These are phyloP conservation scores for Diaprepes abbreviatus DNA, from an alignment of 2,888 invertebrate species.

Conservation along the genomic window DNA sequence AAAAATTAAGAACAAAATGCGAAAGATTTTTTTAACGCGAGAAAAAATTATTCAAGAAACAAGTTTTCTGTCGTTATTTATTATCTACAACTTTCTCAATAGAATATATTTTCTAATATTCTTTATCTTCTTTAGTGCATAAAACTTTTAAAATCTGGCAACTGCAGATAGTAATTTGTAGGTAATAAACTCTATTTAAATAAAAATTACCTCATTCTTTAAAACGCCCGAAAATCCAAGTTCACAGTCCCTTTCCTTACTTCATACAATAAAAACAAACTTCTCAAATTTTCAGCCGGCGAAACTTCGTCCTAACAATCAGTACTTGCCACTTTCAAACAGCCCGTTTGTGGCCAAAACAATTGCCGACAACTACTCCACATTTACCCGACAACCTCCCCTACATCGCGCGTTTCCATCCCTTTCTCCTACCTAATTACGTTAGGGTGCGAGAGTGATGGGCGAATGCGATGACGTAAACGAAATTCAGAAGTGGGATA, in stretches of 20 bases:
- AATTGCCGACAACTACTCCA: conserved; percentile 58
- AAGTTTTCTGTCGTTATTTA: too few species aligned
- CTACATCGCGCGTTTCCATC: background rate
- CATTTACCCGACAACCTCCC: conserved; percentile 11
- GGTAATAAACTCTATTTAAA: background rate
- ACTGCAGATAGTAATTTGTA: too few species aligned
- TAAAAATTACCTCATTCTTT: conserved; percentile 2
- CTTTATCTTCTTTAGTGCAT: too few species aligned
- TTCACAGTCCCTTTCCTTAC: conserved; percentile 18
- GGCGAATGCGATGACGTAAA: background rate
- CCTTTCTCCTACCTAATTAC: background rate
- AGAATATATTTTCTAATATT: too few species aligned
- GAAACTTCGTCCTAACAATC: conserved; percentile 55
- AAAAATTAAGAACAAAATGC: too few species aligned
- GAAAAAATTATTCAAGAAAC: too few species aligned
- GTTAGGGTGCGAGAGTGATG: background rate
- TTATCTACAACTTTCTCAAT: too few species aligned
- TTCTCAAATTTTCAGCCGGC: conserved; percentile 49
- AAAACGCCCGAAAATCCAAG: conserved; percentile 3
- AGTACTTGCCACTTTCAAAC: conserved; percentile 58
- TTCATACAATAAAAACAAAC: conserved; percentile 44
- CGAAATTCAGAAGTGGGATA: conserved; percentile 12
- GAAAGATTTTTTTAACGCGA: too few species aligned
- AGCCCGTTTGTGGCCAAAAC: conserved; percentile 61
- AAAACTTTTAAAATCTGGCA: too few species aligned